Evolutionary conservation across 1,140 invertebrate species (phyloP).

Genomic region (Dufourea novaeangliae): DNA sequence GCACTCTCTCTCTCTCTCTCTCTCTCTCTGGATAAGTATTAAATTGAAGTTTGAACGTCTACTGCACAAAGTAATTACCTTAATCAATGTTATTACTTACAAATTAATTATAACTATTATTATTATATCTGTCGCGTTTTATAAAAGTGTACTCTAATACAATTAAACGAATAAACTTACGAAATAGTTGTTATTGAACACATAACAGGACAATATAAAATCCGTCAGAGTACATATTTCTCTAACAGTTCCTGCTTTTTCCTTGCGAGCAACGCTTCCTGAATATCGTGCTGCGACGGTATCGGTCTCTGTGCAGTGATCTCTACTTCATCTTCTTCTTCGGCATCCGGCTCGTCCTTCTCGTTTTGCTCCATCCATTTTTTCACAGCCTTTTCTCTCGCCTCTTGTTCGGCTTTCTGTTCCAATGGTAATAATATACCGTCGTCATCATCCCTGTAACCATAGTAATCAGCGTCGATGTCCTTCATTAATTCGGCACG

Average conservation of each 20-base stretch:
- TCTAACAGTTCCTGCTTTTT: conserved; percentile 95
- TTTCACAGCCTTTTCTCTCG: conserved; percentile 84
- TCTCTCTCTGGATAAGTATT: conserved; percentile 72
- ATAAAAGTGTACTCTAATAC: conserved; percentile 81
- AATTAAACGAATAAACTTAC: conserved; percentile 76
- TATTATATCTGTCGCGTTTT: conserved; percentile 80
- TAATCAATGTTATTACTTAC: conserved; percentile 80
- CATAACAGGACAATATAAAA: conserved; percentile 48
- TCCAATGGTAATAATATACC: conserved; percentile 96
- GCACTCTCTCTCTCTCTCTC: conserved; percentile 72
- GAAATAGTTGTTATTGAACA: conserved; percentile 73
- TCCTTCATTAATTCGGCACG: conserved; percentile 98
- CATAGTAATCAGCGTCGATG: conserved; percentile 99
- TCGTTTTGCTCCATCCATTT: conserved; percentile 84
- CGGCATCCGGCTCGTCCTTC: conserved; percentile 80
- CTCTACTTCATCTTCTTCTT: conserved; percentile 78
- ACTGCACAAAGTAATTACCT: conserved; percentile 80
- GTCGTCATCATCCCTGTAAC: conserved; percentile 99
- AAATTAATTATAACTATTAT: conserved; percentile 75
- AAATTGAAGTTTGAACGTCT: conserved; percentile 79
- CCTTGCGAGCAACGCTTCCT: conserved; percentile 92
- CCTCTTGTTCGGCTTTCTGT: conserved; percentile 88
- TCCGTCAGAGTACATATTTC: conserved; percentile 83
- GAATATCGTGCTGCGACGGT: conserved; percentile 93
- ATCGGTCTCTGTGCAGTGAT: conserved; percentile 91